These are phyloP conservation scores for Papilio demoleus DNA, from an alignment of 2,888 invertebrate genomes.

Conservation along the genomic window DNA sequence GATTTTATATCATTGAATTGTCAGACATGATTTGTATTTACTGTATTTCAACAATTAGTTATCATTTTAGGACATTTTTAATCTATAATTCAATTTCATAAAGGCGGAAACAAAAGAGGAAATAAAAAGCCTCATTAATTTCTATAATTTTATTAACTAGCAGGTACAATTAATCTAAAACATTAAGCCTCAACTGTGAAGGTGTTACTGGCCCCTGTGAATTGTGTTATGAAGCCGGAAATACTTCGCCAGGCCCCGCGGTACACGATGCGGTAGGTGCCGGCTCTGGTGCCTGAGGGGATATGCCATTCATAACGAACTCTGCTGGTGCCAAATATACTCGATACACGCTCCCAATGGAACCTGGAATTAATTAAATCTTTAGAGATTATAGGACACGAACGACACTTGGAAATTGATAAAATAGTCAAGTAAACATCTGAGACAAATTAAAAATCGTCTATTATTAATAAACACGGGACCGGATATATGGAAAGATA, in stretches of 20 bases:
- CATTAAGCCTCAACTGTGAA: slow-evolving; percentile 60
- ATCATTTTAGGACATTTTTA: no score
- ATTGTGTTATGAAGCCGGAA: slow-evolving; percentile 84
- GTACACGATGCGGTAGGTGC: slow-evolving; percentile 91
- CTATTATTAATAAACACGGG: no score
- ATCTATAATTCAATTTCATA: no score
- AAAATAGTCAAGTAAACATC: not conserved
- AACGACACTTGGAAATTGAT: not conserved
- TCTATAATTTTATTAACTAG: slow-evolving; percentile 1
- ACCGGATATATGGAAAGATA: no score
- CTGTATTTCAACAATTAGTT: no score
- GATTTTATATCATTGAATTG: not conserved
- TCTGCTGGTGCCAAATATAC: slow-evolving; percentile 89
- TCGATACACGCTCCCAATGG: slow-evolving; percentile 88
- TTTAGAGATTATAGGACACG: not conserved
- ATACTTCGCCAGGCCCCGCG: slow-evolving; percentile 88
- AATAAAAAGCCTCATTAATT: not conserved
- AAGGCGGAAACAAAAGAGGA: no score
- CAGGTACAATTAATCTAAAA: slow-evolving; percentile 13
- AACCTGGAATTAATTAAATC: slow-evolving; percentile 84
- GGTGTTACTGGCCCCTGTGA: slow-evolving; percentile 82
- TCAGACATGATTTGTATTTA: no score
- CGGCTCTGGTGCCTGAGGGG: slow-evolving; percentile 84
- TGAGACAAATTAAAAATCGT: no score
- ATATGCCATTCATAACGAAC: slow-evolving; percentile 91